Percentiles rank a stretch among this genome's conserved stretches.
These are phyloP conservation scores for Augochlora pura DNA, from an alignment of 1,140 invertebrate species.

Conservation along the genomic window DNA sequence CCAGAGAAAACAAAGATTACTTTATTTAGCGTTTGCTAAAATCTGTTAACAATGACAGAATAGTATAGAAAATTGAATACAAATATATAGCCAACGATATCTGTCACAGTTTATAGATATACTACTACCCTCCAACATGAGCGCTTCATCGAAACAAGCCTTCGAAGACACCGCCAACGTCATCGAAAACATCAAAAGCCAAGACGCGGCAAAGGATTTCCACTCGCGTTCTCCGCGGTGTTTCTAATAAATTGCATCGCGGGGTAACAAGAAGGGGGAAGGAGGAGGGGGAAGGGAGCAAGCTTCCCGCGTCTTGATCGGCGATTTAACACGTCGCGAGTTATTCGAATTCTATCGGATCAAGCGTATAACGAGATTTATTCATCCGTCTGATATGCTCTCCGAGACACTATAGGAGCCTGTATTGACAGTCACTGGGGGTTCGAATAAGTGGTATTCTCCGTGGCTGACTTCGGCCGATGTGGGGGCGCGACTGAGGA, in stretches of 20 bases:
- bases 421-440: constrained; percentile 70
- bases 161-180: no score
- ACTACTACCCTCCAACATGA: no score
- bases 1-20: no score
- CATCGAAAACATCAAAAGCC: no score
- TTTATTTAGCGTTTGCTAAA: no score
- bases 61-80: no score
- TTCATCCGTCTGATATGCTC: constrained; percentile 54
- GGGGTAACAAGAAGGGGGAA: background rate
- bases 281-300: background rate
- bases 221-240: no score
- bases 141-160: no score
- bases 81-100: no score
- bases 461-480: constrained; percentile 69
- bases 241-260: background rate
- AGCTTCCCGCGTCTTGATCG: background rate
- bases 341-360: constrained; percentile 47
- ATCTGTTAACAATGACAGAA: no score
- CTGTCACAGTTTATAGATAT: no score
- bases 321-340: constrained; percentile 26
- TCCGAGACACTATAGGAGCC: constrained; percentile 52
- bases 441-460: constrained; percentile 72
- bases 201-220: no score
- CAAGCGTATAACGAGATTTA: constrained; percentile 53
- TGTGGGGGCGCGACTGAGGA: constrained; percentile 74